Conservation (phyloP, 2,113 vertebrate species). For the Echinops telfairi region DNA sequence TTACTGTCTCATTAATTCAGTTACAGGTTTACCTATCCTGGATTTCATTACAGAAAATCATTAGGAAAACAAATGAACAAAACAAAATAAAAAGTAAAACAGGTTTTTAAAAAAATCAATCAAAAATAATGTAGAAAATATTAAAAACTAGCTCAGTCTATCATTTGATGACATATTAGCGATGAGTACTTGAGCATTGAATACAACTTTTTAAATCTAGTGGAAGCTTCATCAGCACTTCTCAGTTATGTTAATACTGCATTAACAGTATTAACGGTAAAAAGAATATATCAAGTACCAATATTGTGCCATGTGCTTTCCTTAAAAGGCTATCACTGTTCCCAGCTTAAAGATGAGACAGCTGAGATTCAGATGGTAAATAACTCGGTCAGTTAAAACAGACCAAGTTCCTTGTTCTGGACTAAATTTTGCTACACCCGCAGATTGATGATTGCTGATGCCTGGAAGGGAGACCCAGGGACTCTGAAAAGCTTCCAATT, state of each 20-base stretch:
- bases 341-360: background rate
- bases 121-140: background rate
- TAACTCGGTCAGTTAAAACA: background rate
- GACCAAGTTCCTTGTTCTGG: background rate
- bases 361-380: background rate
- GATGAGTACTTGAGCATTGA: background rate
- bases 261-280: background rate
- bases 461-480: background rate
- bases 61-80: too few relatives aligned
- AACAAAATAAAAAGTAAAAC: background rate
- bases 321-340: background rate
- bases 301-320: background rate
- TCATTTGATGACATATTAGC: background rate
- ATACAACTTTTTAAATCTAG: background rate
- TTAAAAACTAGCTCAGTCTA: background rate
- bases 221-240: background rate
- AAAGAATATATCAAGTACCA: background rate
- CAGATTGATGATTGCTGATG: background rate
- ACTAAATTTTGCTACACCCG: background rate
- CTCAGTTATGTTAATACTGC: background rate
- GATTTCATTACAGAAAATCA: too few relatives aligned
- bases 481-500: background rate
- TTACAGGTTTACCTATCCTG: too few relatives aligned
- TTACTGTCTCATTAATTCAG: too few relatives aligned
- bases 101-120: background rate